phyloP scores from a whole-genome alignment of 2,113 vertebrate genomes.

The Piaya cayana region DNA sequence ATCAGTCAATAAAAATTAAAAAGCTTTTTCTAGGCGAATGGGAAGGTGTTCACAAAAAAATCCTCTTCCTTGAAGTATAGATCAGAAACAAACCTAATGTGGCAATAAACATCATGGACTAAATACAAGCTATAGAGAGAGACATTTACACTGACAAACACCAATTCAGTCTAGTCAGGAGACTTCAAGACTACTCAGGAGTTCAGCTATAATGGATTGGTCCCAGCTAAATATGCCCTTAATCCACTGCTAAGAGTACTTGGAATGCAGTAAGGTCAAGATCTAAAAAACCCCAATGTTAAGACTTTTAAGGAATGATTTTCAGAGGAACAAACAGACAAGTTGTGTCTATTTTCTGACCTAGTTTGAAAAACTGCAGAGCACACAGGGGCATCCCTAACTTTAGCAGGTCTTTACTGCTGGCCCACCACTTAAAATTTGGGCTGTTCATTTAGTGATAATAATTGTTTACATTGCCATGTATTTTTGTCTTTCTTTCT shows the following conservation, averaged over 20 bases:
- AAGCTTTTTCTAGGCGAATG: background rate
- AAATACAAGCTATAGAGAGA: background rate
- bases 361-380: background rate
- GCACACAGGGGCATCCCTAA: background rate
- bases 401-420: background rate
- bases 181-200: background rate
- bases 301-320: background rate
- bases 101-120: background rate
- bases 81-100: background rate
- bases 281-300: fast-evolving
- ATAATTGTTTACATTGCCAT: background rate
- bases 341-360: background rate
- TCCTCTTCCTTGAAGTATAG: background rate
- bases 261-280: slow-evolving; percentile 5
- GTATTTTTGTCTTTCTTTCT: background rate
- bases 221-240: slow-evolving; percentile 12
- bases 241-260: slow-evolving; percentile 21
- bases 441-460: background rate
- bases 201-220: background rate
- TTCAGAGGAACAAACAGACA: background rate
- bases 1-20: background rate
- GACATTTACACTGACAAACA: background rate
- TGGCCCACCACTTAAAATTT: background rate
- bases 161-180: background rate
- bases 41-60: background rate